Evolutionary conservation across 1,140 invertebrate genomes (phyloP).

Genomic region (Rhyacophila brunnea): DNA sequence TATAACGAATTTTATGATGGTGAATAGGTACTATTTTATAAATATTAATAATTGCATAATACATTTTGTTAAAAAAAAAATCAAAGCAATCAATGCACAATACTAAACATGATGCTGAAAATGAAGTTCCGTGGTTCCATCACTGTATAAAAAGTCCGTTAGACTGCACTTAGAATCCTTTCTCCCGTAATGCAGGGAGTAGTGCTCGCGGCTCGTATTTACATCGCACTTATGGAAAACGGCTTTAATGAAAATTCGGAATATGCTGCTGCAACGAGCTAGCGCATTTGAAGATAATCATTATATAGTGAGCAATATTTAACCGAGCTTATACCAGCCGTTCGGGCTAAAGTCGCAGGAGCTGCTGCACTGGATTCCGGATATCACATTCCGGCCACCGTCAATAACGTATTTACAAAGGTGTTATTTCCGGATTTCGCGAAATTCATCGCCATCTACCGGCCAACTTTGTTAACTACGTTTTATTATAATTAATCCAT

Average conservation of each 20-base stretch:
- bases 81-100: too few species aligned
- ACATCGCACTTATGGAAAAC: slow-evolving; percentile 1
- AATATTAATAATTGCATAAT: too few species aligned
- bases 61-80: too few species aligned
- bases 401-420: background rate
- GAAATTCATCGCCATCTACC: background rate
- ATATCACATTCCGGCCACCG: background rate
- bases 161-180: too few species aligned
- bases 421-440: background rate
- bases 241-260: slow-evolving; percentile 5
- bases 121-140: too few species aligned
- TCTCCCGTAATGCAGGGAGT: too few species aligned
- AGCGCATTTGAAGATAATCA: slow-evolving; percentile 14
- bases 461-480: background rate
- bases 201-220: background rate
- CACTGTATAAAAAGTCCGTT: too few species aligned
- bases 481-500: background rate
- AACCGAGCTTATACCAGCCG: slow-evolving; percentile 2
- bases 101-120: too few species aligned
- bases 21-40: too few species aligned
- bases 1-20: too few species aligned
- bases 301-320: slow-evolving; percentile 8
- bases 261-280: background rate
- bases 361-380: background rate
- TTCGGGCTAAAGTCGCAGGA: background rate